Evolutionary conservation across 1,140 invertebrate genomes (phyloP), one percentile per base, ranked within the genome.

Genomic region (Acromyrmex heyeri): DNA sequence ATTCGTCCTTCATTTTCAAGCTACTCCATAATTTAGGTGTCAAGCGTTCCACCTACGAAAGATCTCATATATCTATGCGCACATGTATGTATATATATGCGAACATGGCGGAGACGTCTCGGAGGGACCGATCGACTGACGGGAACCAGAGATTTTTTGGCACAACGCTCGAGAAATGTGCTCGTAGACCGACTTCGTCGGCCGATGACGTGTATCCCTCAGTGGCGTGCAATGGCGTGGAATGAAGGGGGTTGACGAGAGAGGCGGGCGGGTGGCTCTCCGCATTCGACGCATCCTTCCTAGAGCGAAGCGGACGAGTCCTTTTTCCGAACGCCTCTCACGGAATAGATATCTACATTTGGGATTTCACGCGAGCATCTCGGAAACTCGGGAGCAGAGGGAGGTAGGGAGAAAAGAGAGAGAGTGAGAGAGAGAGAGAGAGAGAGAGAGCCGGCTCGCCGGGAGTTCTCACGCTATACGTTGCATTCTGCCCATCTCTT

Each of bases 281-380:
- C 85, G 21, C 77, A 30, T 81, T 81, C 67, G 69, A 75, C 79
- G 59, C 65, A 73, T 83, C 69, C 67, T 73, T 82, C 72, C 75
- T 86, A 86, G 85, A 78, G 64, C 48, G 24, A 14, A 53, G 53
- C 64, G 76, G 72, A 87, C 70, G 85, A 86, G 88, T 85, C 77
- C 87, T 69, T 83, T 81, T 87, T 64, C 78, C 69, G 81, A 64
- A 72, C 55, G 72, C 86, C 78, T 82, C 79, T 86, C 85, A 86
- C 85, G 87, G 70, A 88, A 73, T 73, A 65, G 87, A 91, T 92
- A 91, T 91, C 91, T 91, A 91, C 91, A 90, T 91, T 89, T 91
- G 77, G 86, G 77, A 91, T 85, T 87, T 86, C 87, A 88, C 87
- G 87, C 83, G 78, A 85, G 86, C 83, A 86, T 90, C 88, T 77